A percentile compares a stretch with the other conserved stretches of the same genome.
phyloP scores from a whole-genome alignment of 1,140 invertebrate species.

The Papilio glaucus region DNA sequence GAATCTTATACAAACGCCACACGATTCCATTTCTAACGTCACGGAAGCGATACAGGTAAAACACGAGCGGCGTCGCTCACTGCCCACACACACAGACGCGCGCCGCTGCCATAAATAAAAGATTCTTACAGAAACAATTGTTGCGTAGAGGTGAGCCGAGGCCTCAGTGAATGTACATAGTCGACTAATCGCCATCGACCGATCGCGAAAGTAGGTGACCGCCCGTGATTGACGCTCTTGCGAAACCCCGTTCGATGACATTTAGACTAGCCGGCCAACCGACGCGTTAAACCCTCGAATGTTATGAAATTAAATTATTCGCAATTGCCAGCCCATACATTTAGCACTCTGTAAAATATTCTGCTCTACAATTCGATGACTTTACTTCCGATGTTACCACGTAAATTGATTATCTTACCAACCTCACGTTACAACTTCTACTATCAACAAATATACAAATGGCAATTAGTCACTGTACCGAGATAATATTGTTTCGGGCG shows the following conservation, averaged over 20 bases:
- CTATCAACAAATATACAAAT: constrained; percentile 10
- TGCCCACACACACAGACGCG: constrained; percentile 72
- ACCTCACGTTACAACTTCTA: neutral
- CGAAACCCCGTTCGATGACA: constrained; percentile 81
- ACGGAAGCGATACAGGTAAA: constrained; percentile 68
- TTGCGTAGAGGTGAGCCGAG: constrained; percentile 81
- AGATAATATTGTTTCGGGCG: constrained; percentile 31
- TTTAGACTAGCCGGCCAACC: constrained; percentile 73
- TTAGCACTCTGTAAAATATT: constrained; percentile 39
- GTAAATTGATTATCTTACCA: constrained; percentile 19
- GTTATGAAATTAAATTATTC: constrained; percentile 65
- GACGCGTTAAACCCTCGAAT: constrained; percentile 62
- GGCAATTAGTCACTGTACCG: constrained; percentile 18
- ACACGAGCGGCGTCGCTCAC: constrained; percentile 77
- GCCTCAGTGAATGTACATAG: constrained; percentile 79
- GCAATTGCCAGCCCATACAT: constrained; percentile 35
- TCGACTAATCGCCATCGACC: constrained; percentile 78
- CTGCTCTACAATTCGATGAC: neutral
- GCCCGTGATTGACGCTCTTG: constrained; percentile 80
- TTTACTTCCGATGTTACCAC: neutral
- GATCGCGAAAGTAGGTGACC: constrained; percentile 83
- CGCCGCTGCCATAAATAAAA: constrained; percentile 80
- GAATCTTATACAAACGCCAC: constrained; percentile 43
- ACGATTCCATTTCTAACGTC: constrained; percentile 47
- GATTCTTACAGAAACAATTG: constrained; percentile 83